phyloP scores from a whole-genome alignment of 2,113 vertebrate genomes.

The Catharus fuscescens region DNA sequence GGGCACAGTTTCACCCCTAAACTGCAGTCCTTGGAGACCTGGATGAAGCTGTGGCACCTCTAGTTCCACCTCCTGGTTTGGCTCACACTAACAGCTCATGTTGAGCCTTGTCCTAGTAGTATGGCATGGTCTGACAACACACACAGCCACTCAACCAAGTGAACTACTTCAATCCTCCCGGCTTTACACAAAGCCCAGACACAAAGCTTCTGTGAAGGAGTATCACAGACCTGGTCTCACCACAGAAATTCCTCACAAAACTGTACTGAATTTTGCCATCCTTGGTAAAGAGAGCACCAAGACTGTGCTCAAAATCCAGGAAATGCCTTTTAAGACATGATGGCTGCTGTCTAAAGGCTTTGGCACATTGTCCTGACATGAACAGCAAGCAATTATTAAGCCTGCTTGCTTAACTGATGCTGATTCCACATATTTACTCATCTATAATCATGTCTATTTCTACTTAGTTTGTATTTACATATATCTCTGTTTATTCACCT shows the following conservation, averaged over 20 bases:
- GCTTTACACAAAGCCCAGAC: neutral
- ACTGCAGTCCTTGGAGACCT: neutral
- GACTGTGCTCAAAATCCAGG: neutral
- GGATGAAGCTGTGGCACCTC: neutral
- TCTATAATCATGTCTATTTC: conserved; percentile 61
- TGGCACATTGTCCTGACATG: conserved; percentile 8
- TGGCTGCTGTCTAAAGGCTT: neutral
- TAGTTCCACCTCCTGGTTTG: neutral
- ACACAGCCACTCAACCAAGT: fast-evolving
- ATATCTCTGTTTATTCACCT: conserved; percentile 58
- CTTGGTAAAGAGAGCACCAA: neutral
- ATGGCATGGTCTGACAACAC: fast-evolving
- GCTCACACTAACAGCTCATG: fast-evolving
- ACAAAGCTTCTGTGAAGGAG: neutral
- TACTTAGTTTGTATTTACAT: conserved; percentile 65
- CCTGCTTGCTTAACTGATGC: conserved; percentile 52
- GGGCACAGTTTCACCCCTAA: neutral
- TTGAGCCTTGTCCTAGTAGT: fast-evolving
- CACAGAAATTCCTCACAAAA: neutral
- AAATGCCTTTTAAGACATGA: neutral
- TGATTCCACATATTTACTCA: conserved; percentile 65
- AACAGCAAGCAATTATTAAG: conserved; percentile 47
- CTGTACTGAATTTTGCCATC: neutral
- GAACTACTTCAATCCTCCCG: neutral
- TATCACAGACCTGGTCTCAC: neutral